phyloP scores from a whole-genome alignment of 64 coral and sea anemone genomes.

The Dendrophyllia cribrosa region DNA sequence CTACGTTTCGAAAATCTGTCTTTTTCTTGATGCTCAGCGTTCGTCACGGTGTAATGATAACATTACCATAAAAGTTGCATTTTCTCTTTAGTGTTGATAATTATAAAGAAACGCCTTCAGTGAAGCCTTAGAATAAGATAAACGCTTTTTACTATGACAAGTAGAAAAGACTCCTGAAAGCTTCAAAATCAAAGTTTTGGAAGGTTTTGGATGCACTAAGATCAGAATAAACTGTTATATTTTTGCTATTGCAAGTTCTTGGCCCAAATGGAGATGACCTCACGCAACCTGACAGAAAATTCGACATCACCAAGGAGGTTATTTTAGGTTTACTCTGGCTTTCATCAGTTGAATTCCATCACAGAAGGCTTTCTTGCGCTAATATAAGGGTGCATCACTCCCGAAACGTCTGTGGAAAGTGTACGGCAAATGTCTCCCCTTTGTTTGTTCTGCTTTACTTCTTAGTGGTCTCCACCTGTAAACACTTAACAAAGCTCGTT shows the following conservation, averaged over 20 bases:
- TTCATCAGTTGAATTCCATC: background rate
- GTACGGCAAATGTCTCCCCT: too few relatives aligned
- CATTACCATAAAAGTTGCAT: too few relatives aligned
- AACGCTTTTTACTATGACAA: too few relatives aligned
- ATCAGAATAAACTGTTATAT: background rate
- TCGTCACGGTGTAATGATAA: too few relatives aligned
- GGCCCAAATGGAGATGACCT: conserved; percentile 4
- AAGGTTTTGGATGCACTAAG: too few relatives aligned
- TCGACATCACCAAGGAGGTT: background rate
- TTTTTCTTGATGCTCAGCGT: too few relatives aligned
- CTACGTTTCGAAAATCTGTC: too few relatives aligned
- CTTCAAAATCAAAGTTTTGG: too few relatives aligned
- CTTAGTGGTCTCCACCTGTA: background rate
- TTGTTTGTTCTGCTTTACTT: background rate
- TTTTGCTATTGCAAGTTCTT: background rate
- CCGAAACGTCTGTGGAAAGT: background rate
- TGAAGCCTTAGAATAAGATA: too few relatives aligned
- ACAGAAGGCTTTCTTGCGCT: background rate
- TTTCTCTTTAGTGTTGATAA: too few relatives aligned
- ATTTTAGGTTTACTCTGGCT: background rate
- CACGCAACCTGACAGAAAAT: conserved; percentile 20
- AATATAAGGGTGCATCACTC: background rate
- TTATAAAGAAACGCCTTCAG: too few relatives aligned
- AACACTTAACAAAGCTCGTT: background rate
- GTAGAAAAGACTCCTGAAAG: too few relatives aligned